Evolutionary conservation across 2,113 vertebrate genomes (phyloP).

Genomic region (Neolamprologus longior): DNA sequence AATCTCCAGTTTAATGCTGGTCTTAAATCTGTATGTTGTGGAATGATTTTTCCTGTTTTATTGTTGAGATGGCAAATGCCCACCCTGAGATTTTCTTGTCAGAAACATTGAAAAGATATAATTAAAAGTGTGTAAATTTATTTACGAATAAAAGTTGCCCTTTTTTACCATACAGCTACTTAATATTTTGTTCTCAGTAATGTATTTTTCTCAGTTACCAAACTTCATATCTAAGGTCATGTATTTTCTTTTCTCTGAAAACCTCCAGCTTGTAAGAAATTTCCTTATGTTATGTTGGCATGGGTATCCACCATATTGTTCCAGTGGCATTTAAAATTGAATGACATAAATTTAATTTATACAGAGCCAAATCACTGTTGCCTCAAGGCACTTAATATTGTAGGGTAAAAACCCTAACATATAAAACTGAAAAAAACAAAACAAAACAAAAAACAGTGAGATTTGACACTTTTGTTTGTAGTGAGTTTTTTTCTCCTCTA

Average conservation of each 20-base stretch:
- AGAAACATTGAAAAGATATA: not conserved
- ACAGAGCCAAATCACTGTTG: accelerated
- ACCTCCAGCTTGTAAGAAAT: not conserved
- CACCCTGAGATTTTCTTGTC: not conserved
- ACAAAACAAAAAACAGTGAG: not conserved
- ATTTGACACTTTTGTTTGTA: not conserved
- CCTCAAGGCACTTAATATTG: not conserved
- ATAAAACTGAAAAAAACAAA: not conserved
- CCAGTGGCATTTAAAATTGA: not conserved
- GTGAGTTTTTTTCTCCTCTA: not conserved
- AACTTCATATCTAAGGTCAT: not conserved
- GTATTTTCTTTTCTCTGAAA: not conserved
- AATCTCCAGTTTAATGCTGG: accelerated
- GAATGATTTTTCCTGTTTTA: not conserved
- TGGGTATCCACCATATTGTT: not conserved
- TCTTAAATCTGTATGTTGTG: not conserved
- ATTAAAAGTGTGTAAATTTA: not conserved
- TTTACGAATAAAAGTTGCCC: not conserved
- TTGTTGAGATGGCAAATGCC: not conserved
- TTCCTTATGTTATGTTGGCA: not conserved
- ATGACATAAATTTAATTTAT: not conserved
- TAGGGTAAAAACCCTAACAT: not conserved
- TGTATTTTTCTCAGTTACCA: not conserved
- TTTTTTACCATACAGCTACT: not conserved
- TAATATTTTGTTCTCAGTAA: not conserved